Evolutionary conservation across 2,113 vertebrate genomes (phyloP), one percentile per base, ranked within the genome.

Genomic region (Sakesphorus luctuosus): DNA sequence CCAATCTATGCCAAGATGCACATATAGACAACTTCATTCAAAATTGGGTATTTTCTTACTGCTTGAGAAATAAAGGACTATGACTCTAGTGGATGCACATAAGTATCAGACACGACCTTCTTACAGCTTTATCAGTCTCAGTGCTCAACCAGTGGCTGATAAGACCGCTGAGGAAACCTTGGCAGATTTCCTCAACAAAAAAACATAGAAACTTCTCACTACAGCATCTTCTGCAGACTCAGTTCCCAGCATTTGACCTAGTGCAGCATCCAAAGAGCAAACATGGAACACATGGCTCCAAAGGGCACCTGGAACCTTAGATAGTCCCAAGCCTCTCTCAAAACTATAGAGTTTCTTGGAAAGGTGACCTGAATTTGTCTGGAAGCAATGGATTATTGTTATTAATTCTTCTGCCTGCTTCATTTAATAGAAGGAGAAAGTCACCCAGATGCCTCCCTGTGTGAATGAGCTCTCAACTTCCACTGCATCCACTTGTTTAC

Each of bases 11-110:
- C 44, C 69, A 87, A 82, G 24, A 33, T 59, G 13, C 31, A 63
- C 0, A 0, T 23, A 25, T 9, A 78, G 69, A 52, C 11, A 44
- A 1, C 25, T 74, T 73, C 21, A 49, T n/a, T 81, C 36, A 49
- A 46, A 84, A 58, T 2, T 31, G 7, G 18, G 1, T 66, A 67
- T 53, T 77, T 91, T 40, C 61, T 63, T 61, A 43, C 13, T 87
- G 10, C 43, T 69, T 87, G 56, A 35, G 61, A 72, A 76, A 67
- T 44, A 58, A 83, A 82, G 35, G 62, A 44, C 74, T 76, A 4
- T n/a, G 36, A 38, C 33, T 81, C 50, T 47, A 62, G 20, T 1
- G 7, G 80, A 69, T 43, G 20, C 44, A 84, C 20, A 38, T 28
- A 28, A 84, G 7, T 12, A 44, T 53, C 2, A 75, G 15, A 13